These are phyloP conservation scores for Abrostola triplasia DNA, from an alignment of 2,888 invertebrate species.

Conservation along the genomic window DNA sequence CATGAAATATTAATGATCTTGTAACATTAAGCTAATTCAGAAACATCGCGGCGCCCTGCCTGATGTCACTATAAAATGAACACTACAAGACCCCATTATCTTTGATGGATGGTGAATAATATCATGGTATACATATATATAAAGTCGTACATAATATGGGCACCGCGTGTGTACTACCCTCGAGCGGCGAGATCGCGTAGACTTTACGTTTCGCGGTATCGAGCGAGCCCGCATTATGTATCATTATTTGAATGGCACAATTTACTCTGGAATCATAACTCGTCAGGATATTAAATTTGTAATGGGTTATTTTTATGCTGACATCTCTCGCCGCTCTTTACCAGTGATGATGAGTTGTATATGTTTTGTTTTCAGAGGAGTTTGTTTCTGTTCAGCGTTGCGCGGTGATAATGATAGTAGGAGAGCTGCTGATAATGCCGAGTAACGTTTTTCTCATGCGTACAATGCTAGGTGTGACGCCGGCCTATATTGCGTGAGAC, in stretches of 20 bases:
- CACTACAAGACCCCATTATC: constrained; percentile 29
- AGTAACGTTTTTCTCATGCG: constrained; percentile 21
- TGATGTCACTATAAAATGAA: constrained; percentile 38
- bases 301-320: constrained; percentile 79
- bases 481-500: constrained; percentile 45
- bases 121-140: constrained; percentile 10
- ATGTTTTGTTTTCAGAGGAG: constrained; percentile 43
- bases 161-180: constrained; percentile 38
- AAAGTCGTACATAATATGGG: constrained; percentile 8
- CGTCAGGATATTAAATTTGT: constrained; percentile 77
- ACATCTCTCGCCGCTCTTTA: constrained; percentile 62
- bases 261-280: constrained; percentile 81
- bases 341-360: constrained; percentile 57
- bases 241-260: constrained; percentile 86
- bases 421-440: constrained; percentile 1
- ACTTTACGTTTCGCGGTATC: constrained; percentile 66
- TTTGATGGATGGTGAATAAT: constrained; percentile 43
- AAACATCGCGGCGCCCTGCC: constrained; percentile 5
- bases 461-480: constrained; percentile 34
- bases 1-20: constrained; percentile 41
- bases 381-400: constrained; percentile 9
- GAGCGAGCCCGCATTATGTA: constrained; percentile 81
- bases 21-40: constrained; percentile 24
- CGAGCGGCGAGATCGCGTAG: constrained; percentile 52
- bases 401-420: not conserved